phyloP scores from a whole-genome alignment of 2,113 vertebrate genomes.

The Fregetta grallaria region DNA sequence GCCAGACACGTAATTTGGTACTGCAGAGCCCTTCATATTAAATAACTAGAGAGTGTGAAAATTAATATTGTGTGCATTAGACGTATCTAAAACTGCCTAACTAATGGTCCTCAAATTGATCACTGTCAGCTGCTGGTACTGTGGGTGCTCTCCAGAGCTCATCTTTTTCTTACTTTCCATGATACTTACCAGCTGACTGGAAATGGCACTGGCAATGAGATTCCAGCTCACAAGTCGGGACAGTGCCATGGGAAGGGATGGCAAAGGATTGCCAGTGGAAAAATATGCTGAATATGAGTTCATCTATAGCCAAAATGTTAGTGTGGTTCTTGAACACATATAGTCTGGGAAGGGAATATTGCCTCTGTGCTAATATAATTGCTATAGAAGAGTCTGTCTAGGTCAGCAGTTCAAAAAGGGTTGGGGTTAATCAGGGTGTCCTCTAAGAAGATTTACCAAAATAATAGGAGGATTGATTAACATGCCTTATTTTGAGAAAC shows the following conservation, averaged over 20 bases:
- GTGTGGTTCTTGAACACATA: background rate
- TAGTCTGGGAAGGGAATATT: background rate
- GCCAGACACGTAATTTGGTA: background rate
- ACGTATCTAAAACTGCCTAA: background rate
- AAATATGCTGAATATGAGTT: background rate
- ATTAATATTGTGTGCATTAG: background rate
- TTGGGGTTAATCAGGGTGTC: background rate
- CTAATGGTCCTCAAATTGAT: background rate
- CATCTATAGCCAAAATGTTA: fast-evolving
- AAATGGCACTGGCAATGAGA: background rate
- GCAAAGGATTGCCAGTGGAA: background rate
- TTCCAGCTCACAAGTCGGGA: fast-evolving
- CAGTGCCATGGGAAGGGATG: background rate
- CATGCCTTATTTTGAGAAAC: background rate
- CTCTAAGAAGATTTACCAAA: background rate
- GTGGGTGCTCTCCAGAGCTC: background rate
- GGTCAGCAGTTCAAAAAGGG: background rate
- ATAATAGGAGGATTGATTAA: background rate
- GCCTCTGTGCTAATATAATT: background rate
- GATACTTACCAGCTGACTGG: background rate
- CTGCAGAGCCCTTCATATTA: background rate
- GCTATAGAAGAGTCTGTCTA: background rate
- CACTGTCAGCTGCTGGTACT: background rate
- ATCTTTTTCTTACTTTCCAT: background rate
- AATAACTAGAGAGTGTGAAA: background rate